These are phyloP conservation scores for Aleiodes leptofemur DNA, from an alignment of 2,888 invertebrate genomes.

Conservation along the genomic window DNA sequence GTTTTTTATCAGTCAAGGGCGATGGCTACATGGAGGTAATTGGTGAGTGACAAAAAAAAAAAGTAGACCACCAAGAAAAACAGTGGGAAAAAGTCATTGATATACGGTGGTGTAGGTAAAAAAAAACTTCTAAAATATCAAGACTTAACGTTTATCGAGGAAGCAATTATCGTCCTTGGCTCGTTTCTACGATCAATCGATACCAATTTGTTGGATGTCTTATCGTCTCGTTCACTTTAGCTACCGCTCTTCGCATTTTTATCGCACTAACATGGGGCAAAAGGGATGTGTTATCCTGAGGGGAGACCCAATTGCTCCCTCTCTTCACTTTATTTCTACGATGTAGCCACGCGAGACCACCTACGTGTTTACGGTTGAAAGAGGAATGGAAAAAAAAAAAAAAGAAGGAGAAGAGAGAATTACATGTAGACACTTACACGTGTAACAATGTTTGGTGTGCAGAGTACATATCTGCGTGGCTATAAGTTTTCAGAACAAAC, in stretches of 20 bases:
- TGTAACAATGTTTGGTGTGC: constrained; percentile 11
- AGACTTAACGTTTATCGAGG: constrained; percentile 31
- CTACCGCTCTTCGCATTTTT: constrained; percentile 32
- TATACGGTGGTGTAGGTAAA: background rate
- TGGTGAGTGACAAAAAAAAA: constrained; percentile 70
- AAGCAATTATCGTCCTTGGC: constrained; percentile 35
- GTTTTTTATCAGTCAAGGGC: constrained; percentile 75
- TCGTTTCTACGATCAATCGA: constrained; percentile 39
- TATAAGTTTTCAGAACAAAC: constrained; percentile 4
- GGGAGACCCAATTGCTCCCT: constrained; percentile 33
- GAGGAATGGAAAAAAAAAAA: background rate
- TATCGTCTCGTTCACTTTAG: constrained; percentile 37
- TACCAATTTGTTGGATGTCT: constrained; percentile 40
- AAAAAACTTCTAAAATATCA: constrained; percentile 10
- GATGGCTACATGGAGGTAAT: constrained; percentile 77
- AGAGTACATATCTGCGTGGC: constrained; percentile 8
- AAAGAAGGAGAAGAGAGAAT: too few species aligned
- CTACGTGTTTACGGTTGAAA: constrained; percentile 39
- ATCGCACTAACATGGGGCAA: constrained; percentile 26
- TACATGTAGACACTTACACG: background rate
- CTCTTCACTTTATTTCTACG: constrained; percentile 8
- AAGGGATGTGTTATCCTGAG: constrained; percentile 28
- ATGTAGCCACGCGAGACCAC: constrained; percentile 34
- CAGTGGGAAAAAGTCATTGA: background rate
- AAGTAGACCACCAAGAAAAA: too few species aligned